phyloP scores from a whole-genome alignment of 2,888 invertebrate genomes.

The Arctia plantaginis region DNA sequence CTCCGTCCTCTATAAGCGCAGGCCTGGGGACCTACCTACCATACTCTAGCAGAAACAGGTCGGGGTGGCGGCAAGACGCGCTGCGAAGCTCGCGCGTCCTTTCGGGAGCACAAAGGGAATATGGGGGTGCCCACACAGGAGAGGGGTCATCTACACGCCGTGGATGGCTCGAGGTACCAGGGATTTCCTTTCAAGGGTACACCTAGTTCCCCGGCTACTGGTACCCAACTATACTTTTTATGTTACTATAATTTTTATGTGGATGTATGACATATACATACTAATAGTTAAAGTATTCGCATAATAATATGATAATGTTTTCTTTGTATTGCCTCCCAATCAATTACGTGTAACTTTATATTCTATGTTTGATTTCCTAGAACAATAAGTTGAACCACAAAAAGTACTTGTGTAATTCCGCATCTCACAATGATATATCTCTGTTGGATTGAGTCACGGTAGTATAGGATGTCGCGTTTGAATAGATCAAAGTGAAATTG shows the following conservation, averaged over 20 bases:
- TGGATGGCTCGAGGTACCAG: too few relatives aligned
- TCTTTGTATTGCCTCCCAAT: neutral
- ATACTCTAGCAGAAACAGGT: too few relatives aligned
- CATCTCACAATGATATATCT: constrained; percentile 41
- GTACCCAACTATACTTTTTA: too few relatives aligned
- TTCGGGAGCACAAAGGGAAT: too few relatives aligned
- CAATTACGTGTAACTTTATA: constrained; percentile 3
- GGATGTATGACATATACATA: neutral
- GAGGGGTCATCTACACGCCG: too few relatives aligned
- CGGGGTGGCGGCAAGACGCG: too few relatives aligned
- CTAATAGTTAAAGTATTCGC: neutral
- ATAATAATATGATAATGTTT: neutral
- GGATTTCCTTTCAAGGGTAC: too few relatives aligned
- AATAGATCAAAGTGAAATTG: constrained; percentile 70
- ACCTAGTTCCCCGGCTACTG: too few relatives aligned
- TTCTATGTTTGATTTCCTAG: neutral
- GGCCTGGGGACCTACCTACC: too few relatives aligned
- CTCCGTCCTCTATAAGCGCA: too few relatives aligned
- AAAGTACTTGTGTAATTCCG: constrained; percentile 32
- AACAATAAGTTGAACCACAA: constrained; percentile 17
- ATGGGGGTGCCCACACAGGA: too few relatives aligned
- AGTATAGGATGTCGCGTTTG: constrained; percentile 55
- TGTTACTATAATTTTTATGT: neutral
- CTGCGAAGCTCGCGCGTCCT: too few relatives aligned
- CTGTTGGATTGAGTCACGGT: constrained; percentile 38